phyloP scores from a whole-genome alignment of 2,797 vertebrate genomes.

The Poeciliopsis gracilis region DNA sequence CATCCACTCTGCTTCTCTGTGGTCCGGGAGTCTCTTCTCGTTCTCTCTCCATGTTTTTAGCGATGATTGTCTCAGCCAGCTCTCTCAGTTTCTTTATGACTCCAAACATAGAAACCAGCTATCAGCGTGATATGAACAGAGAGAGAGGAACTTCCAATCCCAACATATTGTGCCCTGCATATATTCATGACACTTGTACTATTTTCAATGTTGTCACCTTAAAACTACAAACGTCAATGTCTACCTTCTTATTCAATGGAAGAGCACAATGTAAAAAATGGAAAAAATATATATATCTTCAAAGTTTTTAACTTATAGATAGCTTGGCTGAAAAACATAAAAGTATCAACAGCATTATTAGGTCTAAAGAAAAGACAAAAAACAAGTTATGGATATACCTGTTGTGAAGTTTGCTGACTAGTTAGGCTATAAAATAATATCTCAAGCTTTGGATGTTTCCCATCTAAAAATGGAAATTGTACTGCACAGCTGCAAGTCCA shows the following conservation, averaged over 20 bases:
- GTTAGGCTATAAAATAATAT: not conserved
- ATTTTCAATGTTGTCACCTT: not conserved
- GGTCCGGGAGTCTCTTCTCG: conserved; percentile 47
- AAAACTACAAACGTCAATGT: not conserved
- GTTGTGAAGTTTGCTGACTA: too few species aligned
- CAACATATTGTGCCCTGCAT: not conserved
- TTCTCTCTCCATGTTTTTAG: conserved; percentile 36
- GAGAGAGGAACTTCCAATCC: conserved; percentile 8
- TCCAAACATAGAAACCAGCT: not conserved
- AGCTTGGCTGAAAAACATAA: not conserved
- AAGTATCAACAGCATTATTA: not conserved
- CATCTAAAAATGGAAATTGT: too few species aligned
- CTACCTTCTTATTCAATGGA: not conserved
- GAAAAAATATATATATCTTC: not conserved
- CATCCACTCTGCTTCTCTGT: conserved; percentile 46
- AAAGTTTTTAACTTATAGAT: not conserved
- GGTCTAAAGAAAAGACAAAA: too few species aligned
- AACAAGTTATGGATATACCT: too few species aligned
- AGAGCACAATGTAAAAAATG: not conserved
- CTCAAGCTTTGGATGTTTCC: not conserved
- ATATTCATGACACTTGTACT: not conserved
- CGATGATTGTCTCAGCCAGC: conserved; percentile 45
- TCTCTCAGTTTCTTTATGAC: conserved; percentile 14
- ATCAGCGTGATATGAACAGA: not conserved
- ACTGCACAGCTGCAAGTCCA: too few species aligned